Percentiles rank a stretch among this genome's conserved stretches.
These are phyloP conservation scores for Nymphicus hollandicus DNA, from an alignment of 2,113 vertebrate species.

Conservation along the genomic window DNA sequence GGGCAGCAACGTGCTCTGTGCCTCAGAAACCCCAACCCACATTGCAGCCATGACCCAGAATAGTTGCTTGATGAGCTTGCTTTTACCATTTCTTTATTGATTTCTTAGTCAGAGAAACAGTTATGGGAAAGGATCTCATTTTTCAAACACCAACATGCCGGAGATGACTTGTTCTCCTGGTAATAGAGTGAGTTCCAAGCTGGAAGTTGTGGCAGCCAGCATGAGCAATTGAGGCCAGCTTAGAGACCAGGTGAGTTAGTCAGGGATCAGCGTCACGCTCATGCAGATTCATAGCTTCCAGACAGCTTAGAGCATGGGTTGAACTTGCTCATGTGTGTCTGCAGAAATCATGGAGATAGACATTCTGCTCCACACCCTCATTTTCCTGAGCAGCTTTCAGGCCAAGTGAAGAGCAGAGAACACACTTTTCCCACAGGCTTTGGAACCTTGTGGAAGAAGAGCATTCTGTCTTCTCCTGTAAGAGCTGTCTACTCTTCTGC, in stretches of 20 bases:
- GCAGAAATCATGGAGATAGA: background rate
- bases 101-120: background rate
- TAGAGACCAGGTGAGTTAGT: background rate
- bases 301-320: background rate
- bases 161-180: background rate
- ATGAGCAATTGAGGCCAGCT: background rate
- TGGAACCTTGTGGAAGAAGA: background rate
- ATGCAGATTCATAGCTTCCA: background rate
- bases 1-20: background rate
- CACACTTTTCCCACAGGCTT: background rate
- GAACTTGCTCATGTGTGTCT: background rate
- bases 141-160: rapidly evolving
- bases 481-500: background rate
- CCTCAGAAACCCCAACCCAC: background rate
- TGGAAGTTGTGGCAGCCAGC: background rate
- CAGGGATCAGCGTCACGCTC: background rate
- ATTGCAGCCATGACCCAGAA: background rate
- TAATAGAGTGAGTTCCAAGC: background rate
- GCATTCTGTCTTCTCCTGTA: background rate
- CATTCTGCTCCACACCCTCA: background rate
- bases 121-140: background rate
- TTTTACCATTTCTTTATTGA: background rate
- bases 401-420: background rate
- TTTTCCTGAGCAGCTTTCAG: background rate
- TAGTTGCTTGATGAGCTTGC: background rate